Percentiles rank a stretch among this genome's conserved stretches.
Conservation (phyloP, 2,797 vertebrate genomes). For the Serranus cabrilla region DNA sequence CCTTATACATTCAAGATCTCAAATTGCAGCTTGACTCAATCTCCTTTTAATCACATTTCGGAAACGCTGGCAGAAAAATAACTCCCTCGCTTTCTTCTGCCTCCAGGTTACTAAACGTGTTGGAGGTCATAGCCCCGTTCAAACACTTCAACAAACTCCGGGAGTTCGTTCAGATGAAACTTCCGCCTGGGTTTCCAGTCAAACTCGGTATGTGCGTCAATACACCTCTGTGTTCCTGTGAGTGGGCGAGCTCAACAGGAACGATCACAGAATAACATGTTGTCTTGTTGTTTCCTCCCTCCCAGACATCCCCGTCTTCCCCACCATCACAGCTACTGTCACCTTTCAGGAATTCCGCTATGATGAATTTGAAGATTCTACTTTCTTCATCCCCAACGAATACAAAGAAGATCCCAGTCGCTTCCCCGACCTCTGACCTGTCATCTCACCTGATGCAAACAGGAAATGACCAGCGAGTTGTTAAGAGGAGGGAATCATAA, state of each 20-base stretch:
- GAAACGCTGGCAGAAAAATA: neutral
- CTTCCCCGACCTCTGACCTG: slow-evolving; percentile 93
- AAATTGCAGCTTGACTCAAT: neutral
- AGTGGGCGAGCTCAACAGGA: neutral
- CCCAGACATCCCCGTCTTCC: slow-evolving; percentile 95
- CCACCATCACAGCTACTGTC: slow-evolving; percentile 97
- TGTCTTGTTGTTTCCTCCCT: slow-evolving; percentile 30
- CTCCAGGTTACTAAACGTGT: slow-evolving; percentile 94
- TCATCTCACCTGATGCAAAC: slow-evolving; percentile 18
- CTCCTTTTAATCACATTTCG: neutral
- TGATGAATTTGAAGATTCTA: slow-evolving; percentile 91
- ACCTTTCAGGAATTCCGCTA: slow-evolving; percentile 99
- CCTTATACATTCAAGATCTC: neutral
- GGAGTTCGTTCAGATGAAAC: slow-evolving; percentile 99
- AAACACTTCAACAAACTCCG: slow-evolving; percentile 99
- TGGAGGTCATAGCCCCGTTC: slow-evolving; percentile 97
- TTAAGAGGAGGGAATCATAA: slow-evolving; percentile 16
- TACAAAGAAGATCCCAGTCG: slow-evolving; percentile 97
- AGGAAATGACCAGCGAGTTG: slow-evolving; percentile 43
- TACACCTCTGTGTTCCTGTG: neutral
- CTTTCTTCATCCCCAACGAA: slow-evolving; percentile 92
- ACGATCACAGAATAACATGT: neutral
- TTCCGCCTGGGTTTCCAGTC: slow-evolving; percentile 97
- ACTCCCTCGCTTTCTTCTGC: slow-evolving; percentile 22
- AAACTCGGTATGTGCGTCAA: slow-evolving; percentile 89